Evolutionary conservation across 64 coral and sea anemone genomes (phyloP).

Genomic region (Montipora foliosa): DNA sequence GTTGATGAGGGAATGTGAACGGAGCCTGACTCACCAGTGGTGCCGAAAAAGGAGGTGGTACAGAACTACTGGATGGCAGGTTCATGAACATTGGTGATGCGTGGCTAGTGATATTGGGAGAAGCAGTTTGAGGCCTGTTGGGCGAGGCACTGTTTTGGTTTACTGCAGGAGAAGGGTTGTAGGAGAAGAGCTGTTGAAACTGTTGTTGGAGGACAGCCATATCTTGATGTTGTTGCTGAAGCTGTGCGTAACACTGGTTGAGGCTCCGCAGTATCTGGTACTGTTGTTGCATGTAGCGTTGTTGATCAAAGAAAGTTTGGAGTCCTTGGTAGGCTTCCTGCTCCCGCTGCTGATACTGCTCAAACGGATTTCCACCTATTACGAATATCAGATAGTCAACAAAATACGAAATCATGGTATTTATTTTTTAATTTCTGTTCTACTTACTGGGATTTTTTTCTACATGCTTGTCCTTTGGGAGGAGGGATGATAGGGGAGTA

Average conservation of each 20-base stretch:
- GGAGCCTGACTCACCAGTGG: not conserved
- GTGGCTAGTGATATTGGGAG: constrained; percentile 45
- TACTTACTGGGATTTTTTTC: no score
- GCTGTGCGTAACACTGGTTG: constrained; percentile 90
- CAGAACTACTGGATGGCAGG: constrained; percentile 22
- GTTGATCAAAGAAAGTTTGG: constrained; percentile 95
- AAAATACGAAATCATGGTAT: not conserved
- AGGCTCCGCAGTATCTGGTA: constrained; percentile 94
- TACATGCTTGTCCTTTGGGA: no score
- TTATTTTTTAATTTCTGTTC: no score
- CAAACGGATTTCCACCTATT: constrained; percentile 84
- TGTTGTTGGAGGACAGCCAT: constrained; percentile 88
- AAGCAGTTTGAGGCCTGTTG: constrained; percentile 57
- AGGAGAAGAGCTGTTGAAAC: constrained; percentile 89
- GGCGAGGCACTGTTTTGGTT: constrained; percentile 35
- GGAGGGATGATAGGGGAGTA: no score
- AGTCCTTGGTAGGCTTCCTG: constrained; percentile 94
- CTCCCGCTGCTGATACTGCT: constrained; percentile 95
- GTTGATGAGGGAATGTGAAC: constrained; percentile 30
- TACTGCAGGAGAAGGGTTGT: constrained; percentile 49
- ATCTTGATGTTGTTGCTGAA: constrained; percentile 96
- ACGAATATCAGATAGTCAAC: not conserved
- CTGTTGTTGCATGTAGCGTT: constrained; percentile 90
- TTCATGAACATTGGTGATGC: constrained; percentile 22
- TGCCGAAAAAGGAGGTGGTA: constrained; percentile 1